Conservation (phyloP, 1,140 invertebrate species). For the Charaxes varanes region DNA sequence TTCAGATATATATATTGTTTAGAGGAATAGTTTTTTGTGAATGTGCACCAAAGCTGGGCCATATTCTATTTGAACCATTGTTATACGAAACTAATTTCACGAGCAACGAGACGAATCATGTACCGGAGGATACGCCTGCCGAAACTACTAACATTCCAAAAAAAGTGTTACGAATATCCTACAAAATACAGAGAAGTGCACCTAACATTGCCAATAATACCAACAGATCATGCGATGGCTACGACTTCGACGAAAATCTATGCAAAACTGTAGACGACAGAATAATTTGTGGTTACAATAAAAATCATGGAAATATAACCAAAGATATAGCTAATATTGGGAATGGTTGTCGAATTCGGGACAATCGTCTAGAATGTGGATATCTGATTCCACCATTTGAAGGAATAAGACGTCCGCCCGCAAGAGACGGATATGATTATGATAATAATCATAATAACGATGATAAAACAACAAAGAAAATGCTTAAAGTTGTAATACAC, state of each 20-base stretch:
- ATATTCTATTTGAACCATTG: conserved; percentile 23
- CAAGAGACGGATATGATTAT: conserved; percentile 5
- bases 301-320: conserved; percentile 34
- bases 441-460: conserved; percentile 1
- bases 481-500: not conserved
- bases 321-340: conserved; percentile 23
- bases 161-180: not conserved
- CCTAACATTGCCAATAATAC: not conserved
- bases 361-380: conserved; percentile 53
- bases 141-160: not conserved
- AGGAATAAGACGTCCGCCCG: conserved; percentile 24
- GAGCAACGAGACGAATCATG: not conserved
- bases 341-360: conserved; percentile 38
- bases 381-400: conserved; percentile 32
- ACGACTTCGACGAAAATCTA: conserved; percentile 37
- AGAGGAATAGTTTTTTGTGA: not conserved
- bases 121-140: not conserved
- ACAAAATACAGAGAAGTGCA: not conserved
- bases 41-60: conserved; percentile 23
- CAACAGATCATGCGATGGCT: conserved; percentile 25
- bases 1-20: conserved; percentile 2
- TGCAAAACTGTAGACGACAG: conserved; percentile 38
- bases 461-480: too few species aligned
- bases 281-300: conserved; percentile 52
- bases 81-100: conserved; percentile 18